Percentiles rank a stretch among this genome's conserved stretches.
phyloP scores from a whole-genome alignment of 2,113 vertebrate genomes.

The Pontoporia blainvillei region DNA sequence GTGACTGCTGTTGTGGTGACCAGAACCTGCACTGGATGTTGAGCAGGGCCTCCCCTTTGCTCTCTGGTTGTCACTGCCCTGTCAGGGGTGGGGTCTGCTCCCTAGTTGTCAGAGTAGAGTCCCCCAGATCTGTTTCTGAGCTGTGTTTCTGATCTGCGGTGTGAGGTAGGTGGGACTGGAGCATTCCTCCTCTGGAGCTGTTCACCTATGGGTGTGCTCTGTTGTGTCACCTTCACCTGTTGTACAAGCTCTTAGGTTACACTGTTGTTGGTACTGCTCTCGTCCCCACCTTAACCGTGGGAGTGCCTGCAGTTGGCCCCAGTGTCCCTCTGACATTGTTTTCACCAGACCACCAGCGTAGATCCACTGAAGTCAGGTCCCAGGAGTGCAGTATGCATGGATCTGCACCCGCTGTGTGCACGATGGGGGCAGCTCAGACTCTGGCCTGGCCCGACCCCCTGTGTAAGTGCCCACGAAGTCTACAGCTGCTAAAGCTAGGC shows the following conservation, averaged over 20 bases:
- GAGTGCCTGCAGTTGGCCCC: not conserved
- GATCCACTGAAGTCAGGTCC: not conserved
- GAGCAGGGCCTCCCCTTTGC: not conserved
- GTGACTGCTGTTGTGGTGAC: not conserved
- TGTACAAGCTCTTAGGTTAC: not conserved
- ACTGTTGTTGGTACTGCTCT: not conserved
- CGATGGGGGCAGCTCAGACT: not conserved
- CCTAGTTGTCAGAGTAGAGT: not conserved
- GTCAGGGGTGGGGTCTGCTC: not conserved
- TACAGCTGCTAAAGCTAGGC: not conserved
- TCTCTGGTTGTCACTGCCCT: not conserved
- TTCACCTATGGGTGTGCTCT: not conserved
- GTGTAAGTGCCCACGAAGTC: not conserved
- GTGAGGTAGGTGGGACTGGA: not conserved
- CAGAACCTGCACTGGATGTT: not conserved
- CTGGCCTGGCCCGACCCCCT: not conserved
- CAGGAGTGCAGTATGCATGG: not conserved
- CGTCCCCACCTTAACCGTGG: not conserved
- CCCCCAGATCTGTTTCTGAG: not conserved
- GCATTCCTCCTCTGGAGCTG: not conserved
- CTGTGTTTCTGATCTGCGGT: not conserved
- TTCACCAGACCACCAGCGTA: not conserved
- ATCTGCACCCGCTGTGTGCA: not conserved
- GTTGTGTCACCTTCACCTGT: not conserved
- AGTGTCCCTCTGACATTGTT: not conserved